Percentiles rank a stretch among this genome's conserved stretches.
These are phyloP conservation scores for Melangyna quadrimaculata DNA, from an alignment of 2,888 invertebrate genomes.

Conservation along the genomic window DNA sequence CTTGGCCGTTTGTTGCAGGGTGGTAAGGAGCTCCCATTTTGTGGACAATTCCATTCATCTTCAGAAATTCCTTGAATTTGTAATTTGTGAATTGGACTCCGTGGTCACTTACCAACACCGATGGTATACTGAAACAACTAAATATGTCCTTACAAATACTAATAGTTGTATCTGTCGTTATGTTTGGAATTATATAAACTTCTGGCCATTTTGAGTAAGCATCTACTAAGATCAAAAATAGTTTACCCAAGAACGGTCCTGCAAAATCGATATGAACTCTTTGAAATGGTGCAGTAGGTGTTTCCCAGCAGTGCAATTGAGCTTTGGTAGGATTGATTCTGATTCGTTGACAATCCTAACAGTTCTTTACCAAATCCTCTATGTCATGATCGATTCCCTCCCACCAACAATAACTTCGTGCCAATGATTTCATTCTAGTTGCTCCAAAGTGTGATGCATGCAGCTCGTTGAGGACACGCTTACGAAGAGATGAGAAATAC, in stretches of 20 bases:
- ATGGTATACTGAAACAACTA: constrained; percentile 18
- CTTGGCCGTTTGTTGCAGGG: no score
- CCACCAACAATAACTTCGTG: constrained; percentile 69
- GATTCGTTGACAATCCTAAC: constrained; percentile 24
- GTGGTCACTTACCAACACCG: no score
- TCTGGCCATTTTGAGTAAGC: no score
- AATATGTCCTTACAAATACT: constrained; percentile 69
- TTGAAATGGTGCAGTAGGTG: constrained; percentile 61
- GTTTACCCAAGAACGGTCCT: no score
- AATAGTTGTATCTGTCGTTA: no score
- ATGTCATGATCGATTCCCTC: constrained; percentile 68
- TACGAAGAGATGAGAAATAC: background rate
- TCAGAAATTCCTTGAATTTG: no score
- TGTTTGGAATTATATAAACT: no score
- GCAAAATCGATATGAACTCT: no score
- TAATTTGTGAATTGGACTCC: no score
- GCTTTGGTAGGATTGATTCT: background rate
- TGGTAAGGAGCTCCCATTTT: no score
- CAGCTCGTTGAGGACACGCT: constrained; percentile 22
- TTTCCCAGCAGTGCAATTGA: constrained; percentile 42
- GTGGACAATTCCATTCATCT: no score
- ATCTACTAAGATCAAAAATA: no score
- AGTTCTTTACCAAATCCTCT: constrained; percentile 64
- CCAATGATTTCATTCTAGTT: constrained; percentile 51
- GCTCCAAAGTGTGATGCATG: constrained; percentile 56